Percentiles rank a stretch among this genome's conserved stretches.
Evolutionary conservation across 2,113 vertebrate species (phyloP).

Genomic region (Aramus guarauna): DNA sequence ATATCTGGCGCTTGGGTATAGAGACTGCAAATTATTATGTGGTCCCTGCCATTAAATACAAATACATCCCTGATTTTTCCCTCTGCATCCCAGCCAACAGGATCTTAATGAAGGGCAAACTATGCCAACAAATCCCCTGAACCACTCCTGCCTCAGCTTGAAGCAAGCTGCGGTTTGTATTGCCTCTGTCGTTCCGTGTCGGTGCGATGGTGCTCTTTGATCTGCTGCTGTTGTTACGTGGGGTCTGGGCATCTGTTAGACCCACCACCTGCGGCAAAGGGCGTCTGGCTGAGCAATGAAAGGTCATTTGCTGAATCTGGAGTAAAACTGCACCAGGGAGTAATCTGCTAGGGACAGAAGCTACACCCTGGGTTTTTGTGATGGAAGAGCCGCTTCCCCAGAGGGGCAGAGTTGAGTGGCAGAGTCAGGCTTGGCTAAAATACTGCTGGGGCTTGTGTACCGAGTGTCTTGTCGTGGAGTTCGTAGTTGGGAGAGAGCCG

Average conservation of each 20-base stretch:
- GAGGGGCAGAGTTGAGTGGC: not conserved
- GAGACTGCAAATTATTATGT: not conserved
- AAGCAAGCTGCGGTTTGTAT: not conserved
- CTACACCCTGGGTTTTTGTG: not conserved
- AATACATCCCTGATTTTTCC: not conserved
- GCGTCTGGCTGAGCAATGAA: not conserved
- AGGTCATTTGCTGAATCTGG: not conserved
- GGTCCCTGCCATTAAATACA: not conserved
- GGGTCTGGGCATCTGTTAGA: not conserved
- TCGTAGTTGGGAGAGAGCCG: not conserved
- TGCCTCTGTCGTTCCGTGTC: fast-evolving
- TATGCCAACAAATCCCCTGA: not conserved
- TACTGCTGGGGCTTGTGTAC: not conserved
- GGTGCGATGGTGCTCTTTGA: not conserved
- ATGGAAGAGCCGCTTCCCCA: fast-evolving
- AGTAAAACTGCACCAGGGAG: not conserved
- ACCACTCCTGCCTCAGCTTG: not conserved
- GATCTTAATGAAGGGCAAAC: not conserved
- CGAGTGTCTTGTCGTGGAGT: fast-evolving
- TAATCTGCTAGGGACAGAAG: not conserved
- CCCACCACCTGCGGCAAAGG: not conserved
- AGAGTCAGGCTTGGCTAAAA: not conserved
- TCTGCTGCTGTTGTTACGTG: not conserved
- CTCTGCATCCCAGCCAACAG: not conserved
- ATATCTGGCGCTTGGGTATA: not conserved